phyloP scores from a whole-genome alignment of 2,797 vertebrate species.

The Micrastur ruficollis region DNA sequence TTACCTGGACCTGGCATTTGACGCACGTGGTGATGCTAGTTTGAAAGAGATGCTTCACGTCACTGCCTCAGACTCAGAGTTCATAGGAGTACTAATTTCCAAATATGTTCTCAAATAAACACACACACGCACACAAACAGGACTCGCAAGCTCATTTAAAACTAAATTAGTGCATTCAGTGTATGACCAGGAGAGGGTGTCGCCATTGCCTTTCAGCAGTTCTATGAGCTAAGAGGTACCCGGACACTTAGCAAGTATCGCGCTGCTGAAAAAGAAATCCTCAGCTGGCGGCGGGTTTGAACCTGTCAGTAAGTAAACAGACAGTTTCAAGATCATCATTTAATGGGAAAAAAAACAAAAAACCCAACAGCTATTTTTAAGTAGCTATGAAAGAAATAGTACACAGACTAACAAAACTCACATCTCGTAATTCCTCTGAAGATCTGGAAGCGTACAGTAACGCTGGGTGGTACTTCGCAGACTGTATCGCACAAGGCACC shows the following conservation, averaged over 20 bases:
- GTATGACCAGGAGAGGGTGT: conserved; percentile 43
- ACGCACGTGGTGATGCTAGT: neutral
- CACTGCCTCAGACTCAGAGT: neutral
- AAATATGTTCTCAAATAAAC: neutral
- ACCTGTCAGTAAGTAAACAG: neutral
- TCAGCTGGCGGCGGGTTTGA: neutral
- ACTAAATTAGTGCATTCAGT: neutral
- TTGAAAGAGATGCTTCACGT: neutral
- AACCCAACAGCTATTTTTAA: neutral
- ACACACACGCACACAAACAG: neutral
- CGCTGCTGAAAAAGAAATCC: neutral
- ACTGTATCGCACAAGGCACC: neutral
- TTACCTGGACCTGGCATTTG: neutral
- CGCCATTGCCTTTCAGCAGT: conserved; percentile 4
- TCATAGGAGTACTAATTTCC: neutral
- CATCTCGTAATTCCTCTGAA: neutral
- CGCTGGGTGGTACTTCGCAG: neutral
- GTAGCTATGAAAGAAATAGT: neutral
- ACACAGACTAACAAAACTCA: neutral
- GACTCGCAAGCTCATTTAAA: neutral
- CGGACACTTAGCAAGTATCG: neutral
- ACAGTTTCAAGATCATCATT: neutral
- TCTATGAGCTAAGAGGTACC: neutral
- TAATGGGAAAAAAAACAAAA: fast-evolving
- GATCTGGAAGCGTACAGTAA: neutral